Conservation (phyloP, 2,888 invertebrate species). For the Campopleginae sp. region DNA sequence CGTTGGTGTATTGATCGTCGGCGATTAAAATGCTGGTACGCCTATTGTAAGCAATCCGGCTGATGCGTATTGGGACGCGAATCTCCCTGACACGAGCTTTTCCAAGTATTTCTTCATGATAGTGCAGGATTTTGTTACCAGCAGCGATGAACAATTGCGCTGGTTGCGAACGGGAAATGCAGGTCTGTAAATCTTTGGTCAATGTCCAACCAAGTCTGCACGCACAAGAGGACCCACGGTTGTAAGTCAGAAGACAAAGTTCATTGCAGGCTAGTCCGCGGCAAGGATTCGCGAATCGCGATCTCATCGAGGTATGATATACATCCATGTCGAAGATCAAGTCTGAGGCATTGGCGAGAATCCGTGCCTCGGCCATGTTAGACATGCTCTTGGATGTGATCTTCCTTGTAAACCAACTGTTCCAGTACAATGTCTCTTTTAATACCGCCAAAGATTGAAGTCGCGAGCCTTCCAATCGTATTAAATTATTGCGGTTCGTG, state of each 20-base stretch:
- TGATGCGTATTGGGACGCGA: not conserved
- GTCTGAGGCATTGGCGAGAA: not conserved
- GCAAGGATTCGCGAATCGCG: not conserved
- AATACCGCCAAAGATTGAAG: not conserved
- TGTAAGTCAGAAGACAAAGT: not conserved
- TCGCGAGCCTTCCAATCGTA: not conserved
- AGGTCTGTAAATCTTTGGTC: not conserved
- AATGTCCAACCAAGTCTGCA: not conserved
- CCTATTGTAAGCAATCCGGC: not conserved
- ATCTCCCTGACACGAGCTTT: not conserved
- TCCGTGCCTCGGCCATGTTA: not conserved
- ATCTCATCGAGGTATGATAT: not conserved
- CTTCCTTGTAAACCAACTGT: not conserved
- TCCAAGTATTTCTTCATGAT: not conserved
- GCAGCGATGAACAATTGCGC: not conserved
- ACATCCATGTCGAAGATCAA: not conserved
- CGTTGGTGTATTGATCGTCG: not conserved
- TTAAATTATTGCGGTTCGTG: not conserved
- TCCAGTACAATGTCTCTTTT: not conserved
- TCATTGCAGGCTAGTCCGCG: not conserved
- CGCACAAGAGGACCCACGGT: not conserved
- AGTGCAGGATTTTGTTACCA: not conserved
- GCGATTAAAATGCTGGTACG: not conserved
- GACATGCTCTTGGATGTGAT: not conserved
- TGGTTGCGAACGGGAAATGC: not conserved